Evolutionary conservation across 2,113 vertebrate species (phyloP), one percentile per base, ranked within the genome.

Genomic region (Accipiter cooperii): DNA sequence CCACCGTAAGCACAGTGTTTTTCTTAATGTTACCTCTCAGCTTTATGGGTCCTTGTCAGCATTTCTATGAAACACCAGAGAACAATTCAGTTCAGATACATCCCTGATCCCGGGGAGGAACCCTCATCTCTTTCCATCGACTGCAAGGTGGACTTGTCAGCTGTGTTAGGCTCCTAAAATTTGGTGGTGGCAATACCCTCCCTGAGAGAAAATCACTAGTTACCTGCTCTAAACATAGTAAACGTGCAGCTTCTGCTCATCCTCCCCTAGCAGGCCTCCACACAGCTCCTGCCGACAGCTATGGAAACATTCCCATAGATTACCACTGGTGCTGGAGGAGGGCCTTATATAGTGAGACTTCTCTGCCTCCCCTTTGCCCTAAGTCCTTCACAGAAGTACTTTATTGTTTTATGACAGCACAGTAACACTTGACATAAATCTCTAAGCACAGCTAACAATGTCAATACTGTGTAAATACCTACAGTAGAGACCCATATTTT

Each of bases 351-450:
- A 94, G 94, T 2, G 84, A 96, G 91, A 79, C 71, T 81, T 73
- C 69, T 87, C 68, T 94, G 78, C 29, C 89, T 86, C 64, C 78
- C 84, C 79, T 88, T 70, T 93, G 71, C 82, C 87, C 94, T 95
- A 91, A 93, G 89, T 75, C 75, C 91, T 97, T 91, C 66, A 78
- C 54, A 94, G 71, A 96, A 94, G 89, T 60, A 86, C 78, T 97
- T 97, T 88, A 96, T 96, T 96, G 93, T 89, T 97, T 97, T 97
- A 96, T 86, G 93, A 90, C 79, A 86, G 74, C 3, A 0, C 57
- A 87, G 78, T 89, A 97, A 90, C 94, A 93, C 94, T 93, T 86
- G 78, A 95, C 75, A 78, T 78, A 92, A 96, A 96, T 91, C 64
- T 86, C 81, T 71, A 88, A 85, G 89, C 47, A 63, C n/a, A 77